phyloP scores from a whole-genome alignment of 2,888 invertebrate species.

The Lycocerus yunnanus region DNA sequence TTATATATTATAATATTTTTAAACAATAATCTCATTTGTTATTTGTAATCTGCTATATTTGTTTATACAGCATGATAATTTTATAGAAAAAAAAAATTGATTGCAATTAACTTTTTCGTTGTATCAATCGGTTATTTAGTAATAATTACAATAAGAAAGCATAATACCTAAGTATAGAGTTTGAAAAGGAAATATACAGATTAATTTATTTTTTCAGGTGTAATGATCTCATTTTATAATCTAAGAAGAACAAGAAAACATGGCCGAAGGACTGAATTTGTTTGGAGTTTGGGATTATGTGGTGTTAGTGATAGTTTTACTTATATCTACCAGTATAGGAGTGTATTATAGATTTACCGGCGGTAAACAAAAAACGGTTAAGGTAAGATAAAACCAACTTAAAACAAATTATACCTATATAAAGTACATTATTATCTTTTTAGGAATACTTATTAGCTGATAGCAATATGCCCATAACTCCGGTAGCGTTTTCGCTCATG shows the following conservation, averaged over 20 bases:
- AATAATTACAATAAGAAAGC: too few relatives aligned
- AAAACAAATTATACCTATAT: too few relatives aligned
- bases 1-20: background rate
- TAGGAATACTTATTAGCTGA: conserved; percentile 86
- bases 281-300: conserved; percentile 76
- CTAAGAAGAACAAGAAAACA: background rate
- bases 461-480: conserved; percentile 75
- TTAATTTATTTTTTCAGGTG: conserved; percentile 19
- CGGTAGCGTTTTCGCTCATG: conserved; percentile 88
- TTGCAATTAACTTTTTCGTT: background rate
- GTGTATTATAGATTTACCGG: conserved; percentile 85
- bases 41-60: background rate
- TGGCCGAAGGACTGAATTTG: conserved; percentile 30
- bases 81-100: background rate
- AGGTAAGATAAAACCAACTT: too few relatives aligned
- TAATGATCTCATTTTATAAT: conserved; percentile 22
- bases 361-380: conserved; percentile 81
- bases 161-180: too few relatives aligned
- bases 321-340: conserved; percentile 77
- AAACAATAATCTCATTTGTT: background rate
- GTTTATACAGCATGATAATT: background rate
- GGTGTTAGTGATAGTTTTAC: conserved; percentile 72
- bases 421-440: too few relatives aligned
- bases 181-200: background rate
- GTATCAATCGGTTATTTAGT: background rate